These are phyloP conservation scores for Caenorhabditis tropicalis DNA, from an alignment of 1,140 invertebrate genomes.

Conservation along the genomic window DNA sequence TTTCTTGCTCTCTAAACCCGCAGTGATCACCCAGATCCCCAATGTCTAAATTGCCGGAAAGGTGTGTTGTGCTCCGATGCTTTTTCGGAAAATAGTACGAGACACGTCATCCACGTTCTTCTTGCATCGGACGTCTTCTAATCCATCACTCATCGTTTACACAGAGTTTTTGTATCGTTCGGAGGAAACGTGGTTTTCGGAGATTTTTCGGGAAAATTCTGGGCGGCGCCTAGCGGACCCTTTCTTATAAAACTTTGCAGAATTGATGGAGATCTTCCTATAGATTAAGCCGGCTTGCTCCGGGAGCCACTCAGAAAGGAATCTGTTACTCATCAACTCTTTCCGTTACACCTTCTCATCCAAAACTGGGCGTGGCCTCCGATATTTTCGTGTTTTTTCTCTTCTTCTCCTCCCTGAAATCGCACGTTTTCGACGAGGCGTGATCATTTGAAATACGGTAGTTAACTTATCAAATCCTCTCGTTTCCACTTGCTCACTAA, in stretches of 20 bases:
- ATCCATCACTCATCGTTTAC: not conserved
- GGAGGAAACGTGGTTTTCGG: not conserved
- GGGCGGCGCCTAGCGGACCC: too few relatives aligned
- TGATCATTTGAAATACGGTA: slow-evolving; percentile 15
- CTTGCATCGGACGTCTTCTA: not conserved
- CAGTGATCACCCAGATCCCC: not conserved
- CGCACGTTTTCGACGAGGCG: slow-evolving; percentile 29
- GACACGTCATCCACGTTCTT: not conserved
- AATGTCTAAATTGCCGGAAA: slow-evolving; percentile 8
- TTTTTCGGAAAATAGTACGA: not conserved
- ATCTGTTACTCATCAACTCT: too few relatives aligned
- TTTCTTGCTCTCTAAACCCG: not conserved
- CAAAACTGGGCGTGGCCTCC: not conserved
- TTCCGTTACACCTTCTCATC: too few relatives aligned
- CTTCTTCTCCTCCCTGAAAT: not conserved
- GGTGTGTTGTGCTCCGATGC: not conserved
- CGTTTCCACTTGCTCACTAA: not conserved
- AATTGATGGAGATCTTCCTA: too few relatives aligned
- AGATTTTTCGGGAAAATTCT: too few relatives aligned
- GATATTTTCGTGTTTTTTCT: not conserved
- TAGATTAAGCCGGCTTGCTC: too few relatives aligned
- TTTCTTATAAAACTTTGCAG: too few relatives aligned
- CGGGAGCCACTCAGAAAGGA: too few relatives aligned
- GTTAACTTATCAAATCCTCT: not conserved
- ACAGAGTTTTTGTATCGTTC: not conserved